Evolutionary conservation across 1,140 invertebrate genomes (phyloP), one percentile per base, ranked within the genome.

Genomic region (Drosophila subobscura): DNA sequence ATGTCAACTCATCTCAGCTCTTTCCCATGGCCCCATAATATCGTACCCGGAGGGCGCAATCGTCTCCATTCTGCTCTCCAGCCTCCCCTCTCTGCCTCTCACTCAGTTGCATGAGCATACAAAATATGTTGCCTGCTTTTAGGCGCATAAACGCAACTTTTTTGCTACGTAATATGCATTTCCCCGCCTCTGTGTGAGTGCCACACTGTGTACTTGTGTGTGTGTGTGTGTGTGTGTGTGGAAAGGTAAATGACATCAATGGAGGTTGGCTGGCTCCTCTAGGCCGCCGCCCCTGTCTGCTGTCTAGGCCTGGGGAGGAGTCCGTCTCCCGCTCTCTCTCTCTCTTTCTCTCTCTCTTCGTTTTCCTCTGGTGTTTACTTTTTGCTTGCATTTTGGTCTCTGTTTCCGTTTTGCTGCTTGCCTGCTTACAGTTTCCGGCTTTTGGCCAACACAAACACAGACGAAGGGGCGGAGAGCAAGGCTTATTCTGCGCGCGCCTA

Each of bases 201-300:
- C 55, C 16, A 52, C 16, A 50, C 16, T 33, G 29, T 51, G 10
- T 72, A n/a, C 37, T 29, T 23, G 10, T 46, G 10, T 45, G 5
- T 46, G 44, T 51, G 42, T 67, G 40, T 75, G 59, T 63, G 57
- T 84, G 59, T 70, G 46, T 80, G 44, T 65, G 58, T 56, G 64
- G 72, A 85, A 86, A 85, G 81, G 81, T 85, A 85, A 85, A 85
- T 85, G 81, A 85, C 81, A 85, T 85, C 81, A 86, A 85, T 85
- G 81, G 81, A 85, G 81, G 81, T 85, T 85, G 81, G 77, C 77
- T 86, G 81, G 67, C 63, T 67, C 45, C 66, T 70, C 60, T 60
- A 63, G 22, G 46, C 46, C 58, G 27, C 22, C 37, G 44, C 23
- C 40, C 7, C 47, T 53, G 59, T 50, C 33, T 27, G 29, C 44